Base-by-base conservation (phyloP, 2,797 vertebrate species). In the Peromyscus nudipes region DNA sequence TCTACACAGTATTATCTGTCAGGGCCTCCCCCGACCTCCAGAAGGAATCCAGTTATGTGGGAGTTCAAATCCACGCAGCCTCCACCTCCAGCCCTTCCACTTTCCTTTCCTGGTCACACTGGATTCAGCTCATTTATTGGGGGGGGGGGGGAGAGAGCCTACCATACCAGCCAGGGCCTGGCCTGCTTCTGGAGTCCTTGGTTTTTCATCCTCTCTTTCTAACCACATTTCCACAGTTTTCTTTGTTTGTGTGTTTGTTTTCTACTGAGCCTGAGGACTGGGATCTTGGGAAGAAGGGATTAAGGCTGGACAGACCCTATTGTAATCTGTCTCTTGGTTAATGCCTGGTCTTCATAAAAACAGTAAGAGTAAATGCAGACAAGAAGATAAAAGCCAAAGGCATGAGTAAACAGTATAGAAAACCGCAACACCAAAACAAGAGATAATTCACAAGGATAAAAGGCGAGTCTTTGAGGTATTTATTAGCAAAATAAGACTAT, bases 61-160 rank as follows among this genome's bases (percentile, higher is more conserved):
- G 76, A 79, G 57, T 96, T 96, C 96, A 89, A 65, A 60, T 85
- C 97, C 67, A 93, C 91, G 96, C 60, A 62, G 57, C 79, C 85
- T 90, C 77, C 77, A 95, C 94, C 84, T 52, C 60, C 83, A 5
- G 75, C 92, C 94, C 94, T 96, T 94, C 77, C 60, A 87, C 85
- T 96, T 96, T 69, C 84, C 94, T 95, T 95, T 89, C 81, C 60
- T n/a, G 91, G 83, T 96, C 97, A 95, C 80, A 60, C 52, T 94
- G 91, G 85, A 96, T 93, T 96, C 96, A 95, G 76, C 85, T 43
- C 46, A 83, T 83, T 96, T 96, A 87, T 97, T 96, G 95, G 96
- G 95, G 6, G 12, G 96, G 95, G 6, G 12, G 46, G 12, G 19
- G 94, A 62, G 82, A 95, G 73, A 96, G 79, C 96, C 93, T 87